A percentile compares a stretch with the other conserved stretches of the same genome.
Conservation (phyloP, 1,140 invertebrate species). For the Drosophila sp. region DNA sequence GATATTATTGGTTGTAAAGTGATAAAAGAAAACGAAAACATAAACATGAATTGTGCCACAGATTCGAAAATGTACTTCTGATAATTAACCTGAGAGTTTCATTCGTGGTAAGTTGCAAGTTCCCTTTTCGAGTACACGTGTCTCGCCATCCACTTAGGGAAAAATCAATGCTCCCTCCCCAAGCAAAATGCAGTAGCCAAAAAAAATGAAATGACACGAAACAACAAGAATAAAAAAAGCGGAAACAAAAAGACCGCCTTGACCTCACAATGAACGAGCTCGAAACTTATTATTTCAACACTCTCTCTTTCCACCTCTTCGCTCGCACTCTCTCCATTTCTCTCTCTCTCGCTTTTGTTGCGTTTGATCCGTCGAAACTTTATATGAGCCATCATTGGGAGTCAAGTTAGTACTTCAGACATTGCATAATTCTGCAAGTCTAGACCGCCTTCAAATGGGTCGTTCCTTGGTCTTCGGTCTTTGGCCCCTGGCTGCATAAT, state of each 20-base stretch:
- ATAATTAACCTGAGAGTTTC: conserved; percentile 15
- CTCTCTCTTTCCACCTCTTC: not conserved
- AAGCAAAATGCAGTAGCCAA: conserved; percentile 30
- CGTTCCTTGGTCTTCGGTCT: conserved; percentile 28
- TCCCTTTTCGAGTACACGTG: conserved; percentile 27
- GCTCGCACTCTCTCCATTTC: not conserved
- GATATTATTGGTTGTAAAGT: conserved; percentile 32
- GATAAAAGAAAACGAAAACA: conserved; percentile 20
- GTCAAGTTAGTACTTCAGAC: conserved; percentile 1
- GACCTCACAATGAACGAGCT: conserved; percentile 36
- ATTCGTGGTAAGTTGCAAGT: conserved; percentile 36
- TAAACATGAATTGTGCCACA: conserved; percentile 25
- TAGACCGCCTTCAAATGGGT: conserved; percentile 18
- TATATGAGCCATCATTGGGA: conserved; percentile 17
- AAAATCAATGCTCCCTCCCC: conserved; percentile 44
- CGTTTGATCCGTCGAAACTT: conserved; percentile 8
- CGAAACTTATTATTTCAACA: not conserved
- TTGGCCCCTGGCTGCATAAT: conserved; percentile 28
- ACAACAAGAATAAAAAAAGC: conserved; percentile 12
- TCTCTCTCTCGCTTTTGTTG: conserved; percentile 19
- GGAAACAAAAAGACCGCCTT: conserved; percentile 25
- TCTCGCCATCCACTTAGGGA: conserved; percentile 17
- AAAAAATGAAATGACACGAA: conserved; percentile 26
- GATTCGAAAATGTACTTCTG: conserved; percentile 1
- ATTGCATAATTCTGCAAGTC: conserved; percentile 41